Percentiles rank a stretch among this genome's conserved stretches.
Conservation (phyloP, 1,140 invertebrate genomes). For the Helicoverpa armigera region DNA sequence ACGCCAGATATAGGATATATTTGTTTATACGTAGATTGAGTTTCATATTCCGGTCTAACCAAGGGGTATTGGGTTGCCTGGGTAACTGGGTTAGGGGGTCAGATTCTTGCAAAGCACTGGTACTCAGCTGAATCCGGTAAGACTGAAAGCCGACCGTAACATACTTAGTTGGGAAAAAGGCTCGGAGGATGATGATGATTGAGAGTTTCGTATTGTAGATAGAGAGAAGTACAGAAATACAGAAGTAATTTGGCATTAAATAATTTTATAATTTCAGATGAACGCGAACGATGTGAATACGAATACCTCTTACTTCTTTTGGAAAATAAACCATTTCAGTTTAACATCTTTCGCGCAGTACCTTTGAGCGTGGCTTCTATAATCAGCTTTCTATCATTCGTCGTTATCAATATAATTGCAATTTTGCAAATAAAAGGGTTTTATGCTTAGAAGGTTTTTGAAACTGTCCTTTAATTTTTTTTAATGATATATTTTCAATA, state of each 20-base stretch:
- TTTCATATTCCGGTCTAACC: too few relatives aligned
- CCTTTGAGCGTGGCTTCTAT: background rate
- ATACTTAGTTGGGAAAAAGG: too few relatives aligned
- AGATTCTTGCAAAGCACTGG: too few relatives aligned
- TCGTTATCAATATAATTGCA: background rate
- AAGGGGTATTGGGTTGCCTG: too few relatives aligned
- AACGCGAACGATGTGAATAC: background rate
- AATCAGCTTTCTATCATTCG: background rate
- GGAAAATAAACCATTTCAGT: background rate
- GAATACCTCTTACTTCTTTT: background rate
- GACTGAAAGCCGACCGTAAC: too few relatives aligned
- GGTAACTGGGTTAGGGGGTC: too few relatives aligned
- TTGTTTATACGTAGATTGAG: too few relatives aligned
- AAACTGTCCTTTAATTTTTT: too few relatives aligned
- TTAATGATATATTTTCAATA: too few relatives aligned
- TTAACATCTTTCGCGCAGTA: background rate
- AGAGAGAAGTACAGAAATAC: background rate
- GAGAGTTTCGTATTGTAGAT: background rate
- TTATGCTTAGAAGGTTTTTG: background rate
- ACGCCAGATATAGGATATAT: too few relatives aligned
- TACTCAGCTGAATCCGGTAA: too few relatives aligned
- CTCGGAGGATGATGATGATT: too few relatives aligned
- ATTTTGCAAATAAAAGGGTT: background rate
- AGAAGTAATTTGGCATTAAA: background rate
- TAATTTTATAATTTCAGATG: background rate